Percentiles rank a stretch among this genome's conserved stretches.
These are phyloP conservation scores for Sebastes trivittatus DNA, from an alignment of 2,797 vertebrate genomes.

Conservation along the genomic window DNA sequence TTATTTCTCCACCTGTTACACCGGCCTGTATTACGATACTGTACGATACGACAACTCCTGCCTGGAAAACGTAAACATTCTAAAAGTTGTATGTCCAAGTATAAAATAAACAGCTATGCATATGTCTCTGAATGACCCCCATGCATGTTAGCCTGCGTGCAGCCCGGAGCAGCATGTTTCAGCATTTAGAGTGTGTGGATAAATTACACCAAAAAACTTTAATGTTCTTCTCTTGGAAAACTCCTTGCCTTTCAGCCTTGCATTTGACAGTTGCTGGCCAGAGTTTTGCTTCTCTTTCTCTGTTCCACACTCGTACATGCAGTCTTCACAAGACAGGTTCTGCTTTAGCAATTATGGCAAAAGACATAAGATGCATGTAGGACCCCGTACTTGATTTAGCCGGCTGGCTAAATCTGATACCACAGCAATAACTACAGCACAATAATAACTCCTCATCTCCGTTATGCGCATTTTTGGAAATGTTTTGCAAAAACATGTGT, in stretches of 20 bases:
- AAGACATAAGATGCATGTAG: background rate
- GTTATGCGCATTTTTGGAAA: slow-evolving; percentile 7
- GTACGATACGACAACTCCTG: background rate
- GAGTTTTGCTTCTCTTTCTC: background rate
- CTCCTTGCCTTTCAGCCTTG: background rate
- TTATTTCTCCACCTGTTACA: background rate
- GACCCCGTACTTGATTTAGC: background rate
- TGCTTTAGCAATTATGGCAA: background rate
- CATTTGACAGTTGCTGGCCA: background rate
- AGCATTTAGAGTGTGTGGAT: background rate
- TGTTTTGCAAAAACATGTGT: slow-evolving; percentile 1
- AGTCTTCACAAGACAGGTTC: background rate
- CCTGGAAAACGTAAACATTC: too few relatives aligned
- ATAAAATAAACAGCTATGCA: background rate
- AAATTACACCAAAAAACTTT: background rate
- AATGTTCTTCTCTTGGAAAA: background rate
- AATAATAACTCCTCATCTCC: background rate
- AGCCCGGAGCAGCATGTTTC: background rate
- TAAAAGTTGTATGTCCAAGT: too few relatives aligned
- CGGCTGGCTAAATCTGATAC: background rate
- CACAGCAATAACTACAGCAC: background rate
- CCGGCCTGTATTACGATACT: background rate
- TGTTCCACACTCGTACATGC: background rate
- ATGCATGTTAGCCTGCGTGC: background rate
- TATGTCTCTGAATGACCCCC: background rate